These are phyloP conservation scores for Glossophaga mutica DNA, from an alignment of 2,797 vertebrate genomes.

Conservation along the genomic window DNA sequence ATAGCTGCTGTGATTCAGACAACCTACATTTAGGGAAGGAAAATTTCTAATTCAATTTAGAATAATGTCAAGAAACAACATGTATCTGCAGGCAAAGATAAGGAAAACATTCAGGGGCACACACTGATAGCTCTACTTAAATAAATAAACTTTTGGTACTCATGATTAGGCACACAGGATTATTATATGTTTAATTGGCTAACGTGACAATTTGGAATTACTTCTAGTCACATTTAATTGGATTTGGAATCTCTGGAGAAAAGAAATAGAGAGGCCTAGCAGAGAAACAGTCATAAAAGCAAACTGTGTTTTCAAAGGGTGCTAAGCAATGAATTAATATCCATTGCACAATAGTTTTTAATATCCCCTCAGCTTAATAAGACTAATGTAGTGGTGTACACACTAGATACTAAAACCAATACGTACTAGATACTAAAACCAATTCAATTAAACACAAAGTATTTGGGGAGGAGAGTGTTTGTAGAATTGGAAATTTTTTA, in stretches of 20 bases:
- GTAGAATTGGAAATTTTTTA: conserved; percentile 58
- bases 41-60: conserved; percentile 85
- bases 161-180: conserved; percentile 85
- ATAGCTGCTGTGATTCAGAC: conserved; percentile 68
- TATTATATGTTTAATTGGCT: conserved; percentile 88
- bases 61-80: conserved; percentile 83
- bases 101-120: conserved; percentile 76
- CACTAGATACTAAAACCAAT: conserved; percentile 74
- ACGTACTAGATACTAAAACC: conserved; percentile 70
- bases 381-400: conserved; percentile 76
- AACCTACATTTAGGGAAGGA: conserved; percentile 77
- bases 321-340: conserved; percentile 83
- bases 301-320: conserved; percentile 83
- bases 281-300: conserved; percentile 83
- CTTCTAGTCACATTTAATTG: conserved; percentile 87
- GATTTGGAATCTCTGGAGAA: conserved; percentile 84
- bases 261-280: conserved; percentile 75
- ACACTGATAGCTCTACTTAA: conserved; percentile 80
- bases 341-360: conserved; percentile 81
- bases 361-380: conserved; percentile 80
- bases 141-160: conserved; percentile 85
- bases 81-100: conserved; percentile 80
- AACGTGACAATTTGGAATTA: conserved; percentile 86
- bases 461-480: conserved; percentile 33
- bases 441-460: conserved; percentile 77